A percentile compares a stretch with the other conserved stretches of the same genome.
phyloP scores from a whole-genome alignment of 2,113 vertebrate species.

The Peucedramus taeniatus region DNA sequence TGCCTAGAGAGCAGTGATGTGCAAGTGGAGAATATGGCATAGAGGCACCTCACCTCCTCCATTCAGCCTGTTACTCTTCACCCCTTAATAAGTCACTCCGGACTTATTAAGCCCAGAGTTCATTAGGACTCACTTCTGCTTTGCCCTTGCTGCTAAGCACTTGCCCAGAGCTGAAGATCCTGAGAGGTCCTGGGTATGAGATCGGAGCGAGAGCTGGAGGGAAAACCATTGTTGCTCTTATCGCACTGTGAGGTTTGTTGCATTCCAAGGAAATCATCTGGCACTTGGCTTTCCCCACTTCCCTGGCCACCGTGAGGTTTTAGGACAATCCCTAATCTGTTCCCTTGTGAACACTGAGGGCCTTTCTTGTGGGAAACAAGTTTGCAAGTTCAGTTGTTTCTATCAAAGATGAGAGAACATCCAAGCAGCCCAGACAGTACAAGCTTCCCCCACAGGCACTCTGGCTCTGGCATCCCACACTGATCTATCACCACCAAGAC shows the following conservation, averaged over 20 bases:
- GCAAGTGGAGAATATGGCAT: background rate
- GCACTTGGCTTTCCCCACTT: conserved; percentile 8
- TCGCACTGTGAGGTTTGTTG: conserved; percentile 4
- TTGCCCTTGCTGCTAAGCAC: background rate
- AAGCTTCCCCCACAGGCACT: conserved; percentile 53
- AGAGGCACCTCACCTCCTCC: background rate
- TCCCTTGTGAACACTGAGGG: conserved; percentile 47
- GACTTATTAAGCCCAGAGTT: background rate
- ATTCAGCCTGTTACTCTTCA: background rate
- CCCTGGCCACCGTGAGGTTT: conserved; percentile 1
- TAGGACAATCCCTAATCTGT: conserved; percentile 58
- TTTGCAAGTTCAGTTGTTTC: conserved; percentile 44
- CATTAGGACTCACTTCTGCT: background rate
- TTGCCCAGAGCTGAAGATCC: background rate
- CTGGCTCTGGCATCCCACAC: conserved; percentile 38
- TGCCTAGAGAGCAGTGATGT: background rate
- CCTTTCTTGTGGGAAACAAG: conserved; percentile 62
- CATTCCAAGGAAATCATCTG: conserved; percentile 52
- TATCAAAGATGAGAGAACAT: conserved; percentile 60
- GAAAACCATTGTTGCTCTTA: conserved; percentile 46
- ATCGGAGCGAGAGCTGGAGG: background rate
- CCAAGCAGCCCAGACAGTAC: conserved; percentile 49
- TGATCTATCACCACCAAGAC: background rate
- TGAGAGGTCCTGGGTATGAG: background rate
- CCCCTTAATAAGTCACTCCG: rapidly evolving